These are phyloP conservation scores for Pelecanus crispus DNA, from an alignment of 2,113 vertebrate species.

Conservation along the genomic window DNA sequence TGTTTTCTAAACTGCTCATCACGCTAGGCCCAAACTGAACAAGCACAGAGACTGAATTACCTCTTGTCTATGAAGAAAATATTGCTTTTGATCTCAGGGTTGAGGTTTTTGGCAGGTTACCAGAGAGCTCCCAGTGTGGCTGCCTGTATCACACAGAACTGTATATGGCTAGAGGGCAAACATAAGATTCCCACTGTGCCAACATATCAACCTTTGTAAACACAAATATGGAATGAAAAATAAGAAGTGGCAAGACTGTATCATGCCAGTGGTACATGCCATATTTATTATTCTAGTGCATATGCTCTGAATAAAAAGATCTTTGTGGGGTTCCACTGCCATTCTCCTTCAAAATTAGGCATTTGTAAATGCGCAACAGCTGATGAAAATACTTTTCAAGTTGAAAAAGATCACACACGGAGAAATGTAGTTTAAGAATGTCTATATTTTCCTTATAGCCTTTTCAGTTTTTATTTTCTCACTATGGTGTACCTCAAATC, in stretches of 20 bases:
- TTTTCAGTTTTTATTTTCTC: background rate
- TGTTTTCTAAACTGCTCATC: background rate
- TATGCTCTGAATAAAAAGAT: background rate
- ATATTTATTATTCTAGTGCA: background rate
- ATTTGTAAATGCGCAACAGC: background rate
- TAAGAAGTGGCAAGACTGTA: background rate
- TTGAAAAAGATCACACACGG: background rate
- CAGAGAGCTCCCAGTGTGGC: background rate
- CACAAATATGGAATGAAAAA: slow-evolving; percentile 9
- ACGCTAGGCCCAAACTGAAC: background rate
- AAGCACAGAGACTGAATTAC: background rate
- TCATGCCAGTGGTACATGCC: background rate
- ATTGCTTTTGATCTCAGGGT: background rate
- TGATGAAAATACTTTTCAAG: background rate
- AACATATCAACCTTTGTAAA: background rate
- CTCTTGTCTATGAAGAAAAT: background rate
- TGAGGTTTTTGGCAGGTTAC: background rate
- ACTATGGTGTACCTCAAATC: background rate
- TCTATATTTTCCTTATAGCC: background rate
- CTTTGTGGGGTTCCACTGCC: background rate
- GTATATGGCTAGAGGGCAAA: background rate
- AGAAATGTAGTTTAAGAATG: background rate
- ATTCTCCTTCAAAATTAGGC: background rate
- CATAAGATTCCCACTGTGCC: background rate
- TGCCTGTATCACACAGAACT: background rate